Percentiles rank a stretch among this genome's conserved stretches.
Evolutionary conservation across 2,113 vertebrate genomes (phyloP).

Genomic region (Gallinago media): DNA sequence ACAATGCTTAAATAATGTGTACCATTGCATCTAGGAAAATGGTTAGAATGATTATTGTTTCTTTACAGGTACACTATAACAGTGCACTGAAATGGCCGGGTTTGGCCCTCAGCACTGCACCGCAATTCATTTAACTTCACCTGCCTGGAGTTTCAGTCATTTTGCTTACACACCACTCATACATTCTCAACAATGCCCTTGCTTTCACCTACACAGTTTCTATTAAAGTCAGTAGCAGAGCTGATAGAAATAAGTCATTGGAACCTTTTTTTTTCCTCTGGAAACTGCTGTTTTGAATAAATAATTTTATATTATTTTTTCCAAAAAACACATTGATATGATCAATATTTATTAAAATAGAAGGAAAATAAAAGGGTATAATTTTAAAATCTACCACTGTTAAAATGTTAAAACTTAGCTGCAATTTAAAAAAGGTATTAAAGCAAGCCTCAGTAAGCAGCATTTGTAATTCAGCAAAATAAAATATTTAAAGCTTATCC

Average conservation of each 20-base stretch:
- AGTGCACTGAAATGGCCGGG: background rate
- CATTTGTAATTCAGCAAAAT: background rate
- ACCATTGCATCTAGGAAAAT: background rate
- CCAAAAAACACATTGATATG: background rate
- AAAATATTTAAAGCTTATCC: background rate
- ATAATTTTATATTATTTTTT: background rate
- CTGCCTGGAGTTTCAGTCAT: background rate
- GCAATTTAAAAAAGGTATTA: background rate
- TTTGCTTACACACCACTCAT: background rate
- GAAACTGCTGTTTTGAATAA: background rate
- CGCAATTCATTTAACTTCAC: background rate
- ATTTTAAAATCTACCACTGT: background rate
- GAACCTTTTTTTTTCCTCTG: background rate
- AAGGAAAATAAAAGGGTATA: background rate
- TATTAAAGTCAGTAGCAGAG: background rate
- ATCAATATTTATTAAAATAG: background rate
- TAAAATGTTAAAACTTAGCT: background rate
- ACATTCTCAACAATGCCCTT: background rate
- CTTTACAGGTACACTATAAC: background rate
- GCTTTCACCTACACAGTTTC: background rate
- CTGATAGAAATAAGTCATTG: background rate
- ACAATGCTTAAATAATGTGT: background rate
- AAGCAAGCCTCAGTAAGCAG: background rate
- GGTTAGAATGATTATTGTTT: background rate
- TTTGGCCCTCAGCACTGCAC: background rate